phyloP scores from a whole-genome alignment of 2,888 invertebrate species.

The Andrena marginata region DNA sequence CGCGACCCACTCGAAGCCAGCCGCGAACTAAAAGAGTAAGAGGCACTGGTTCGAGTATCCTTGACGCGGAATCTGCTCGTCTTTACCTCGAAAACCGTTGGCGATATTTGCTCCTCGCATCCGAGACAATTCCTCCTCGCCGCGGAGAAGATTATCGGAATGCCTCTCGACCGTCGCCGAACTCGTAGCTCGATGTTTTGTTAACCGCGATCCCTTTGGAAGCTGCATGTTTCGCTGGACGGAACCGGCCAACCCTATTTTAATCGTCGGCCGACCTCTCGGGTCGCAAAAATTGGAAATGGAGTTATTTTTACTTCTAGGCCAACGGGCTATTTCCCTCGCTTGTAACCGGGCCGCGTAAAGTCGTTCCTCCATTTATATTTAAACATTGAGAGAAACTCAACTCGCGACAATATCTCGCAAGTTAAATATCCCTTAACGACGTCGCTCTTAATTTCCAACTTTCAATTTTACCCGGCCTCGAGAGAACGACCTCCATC shows the following conservation, averaged over 20 bases:
- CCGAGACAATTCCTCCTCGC: conserved; percentile 12
- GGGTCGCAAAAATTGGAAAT: not conserved
- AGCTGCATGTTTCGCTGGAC: not conserved
- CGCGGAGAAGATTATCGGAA: conserved; percentile 31
- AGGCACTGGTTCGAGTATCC: conserved; percentile 26
- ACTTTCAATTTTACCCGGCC: not conserved
- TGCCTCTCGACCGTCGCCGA: conserved; percentile 22
- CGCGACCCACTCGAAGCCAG: conserved; percentile 20
- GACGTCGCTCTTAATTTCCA: not conserved
- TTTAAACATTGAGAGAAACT: not conserved
- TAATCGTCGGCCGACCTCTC: not conserved
- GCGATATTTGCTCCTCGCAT: conserved; percentile 43
- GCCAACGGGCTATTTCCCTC: not conserved
- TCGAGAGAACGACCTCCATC: not conserved
- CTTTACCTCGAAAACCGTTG: conserved; percentile 22
- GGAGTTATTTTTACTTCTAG: not conserved
- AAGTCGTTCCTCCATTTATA: not conserved
- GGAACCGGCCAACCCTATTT: not conserved
- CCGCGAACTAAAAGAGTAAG: conserved; percentile 14
- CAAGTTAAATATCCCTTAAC: not conserved
- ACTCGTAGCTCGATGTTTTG: not conserved
- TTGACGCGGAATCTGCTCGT: conserved; percentile 21
- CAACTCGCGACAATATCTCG: not conserved
- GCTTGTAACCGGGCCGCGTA: not conserved
- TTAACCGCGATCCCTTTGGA: not conserved